phyloP scores from a whole-genome alignment of 2,888 invertebrate species.

The Nasonia oneida region DNA sequence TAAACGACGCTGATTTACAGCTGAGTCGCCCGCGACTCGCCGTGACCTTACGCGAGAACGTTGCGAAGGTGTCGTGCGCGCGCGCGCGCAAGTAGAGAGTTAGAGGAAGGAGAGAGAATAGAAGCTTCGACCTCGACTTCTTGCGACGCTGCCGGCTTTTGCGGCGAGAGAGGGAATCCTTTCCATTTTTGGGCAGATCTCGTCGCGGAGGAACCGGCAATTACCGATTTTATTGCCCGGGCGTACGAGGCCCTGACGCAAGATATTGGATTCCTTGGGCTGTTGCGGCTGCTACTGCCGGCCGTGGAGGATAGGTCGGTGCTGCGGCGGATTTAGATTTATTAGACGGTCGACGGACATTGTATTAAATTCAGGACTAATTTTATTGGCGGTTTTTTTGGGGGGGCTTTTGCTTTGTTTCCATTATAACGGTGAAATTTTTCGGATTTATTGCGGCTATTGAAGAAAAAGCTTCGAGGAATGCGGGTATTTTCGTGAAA shows the following conservation, averaged over 20 bases:
- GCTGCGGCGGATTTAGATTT: conserved; percentile 39
- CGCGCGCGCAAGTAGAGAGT: not conserved
- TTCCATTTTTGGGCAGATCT: conserved; percentile 26
- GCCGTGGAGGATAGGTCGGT: not conserved
- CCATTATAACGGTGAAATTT: not conserved
- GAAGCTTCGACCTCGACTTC: not conserved
- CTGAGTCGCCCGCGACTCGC: conserved; percentile 46
- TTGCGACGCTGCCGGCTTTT: not conserved
- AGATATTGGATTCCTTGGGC: conserved; percentile 37
- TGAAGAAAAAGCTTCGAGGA: not conserved
- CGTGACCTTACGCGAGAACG: conserved; percentile 63
- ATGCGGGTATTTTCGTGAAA: not conserved
- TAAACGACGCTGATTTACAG: conserved; percentile 74
- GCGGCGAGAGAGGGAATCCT: conserved; percentile 1
- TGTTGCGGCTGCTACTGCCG: not conserved
- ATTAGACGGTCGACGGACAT: conserved; percentile 25
- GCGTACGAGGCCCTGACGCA: conserved; percentile 23
- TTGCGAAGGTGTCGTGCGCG: not conserved
- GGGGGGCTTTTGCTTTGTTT: not conserved
- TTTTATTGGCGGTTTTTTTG: conserved; percentile 12
- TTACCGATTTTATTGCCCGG: conserved; percentile 52
- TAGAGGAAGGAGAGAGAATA: not conserved
- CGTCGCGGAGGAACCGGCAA: conserved; percentile 27
- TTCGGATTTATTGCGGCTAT: not conserved
- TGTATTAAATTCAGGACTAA: conserved; percentile 30